These are phyloP conservation scores for Trichogramma dendrolimi DNA, from an alignment of 2,888 invertebrate genomes.

Conservation along the genomic window DNA sequence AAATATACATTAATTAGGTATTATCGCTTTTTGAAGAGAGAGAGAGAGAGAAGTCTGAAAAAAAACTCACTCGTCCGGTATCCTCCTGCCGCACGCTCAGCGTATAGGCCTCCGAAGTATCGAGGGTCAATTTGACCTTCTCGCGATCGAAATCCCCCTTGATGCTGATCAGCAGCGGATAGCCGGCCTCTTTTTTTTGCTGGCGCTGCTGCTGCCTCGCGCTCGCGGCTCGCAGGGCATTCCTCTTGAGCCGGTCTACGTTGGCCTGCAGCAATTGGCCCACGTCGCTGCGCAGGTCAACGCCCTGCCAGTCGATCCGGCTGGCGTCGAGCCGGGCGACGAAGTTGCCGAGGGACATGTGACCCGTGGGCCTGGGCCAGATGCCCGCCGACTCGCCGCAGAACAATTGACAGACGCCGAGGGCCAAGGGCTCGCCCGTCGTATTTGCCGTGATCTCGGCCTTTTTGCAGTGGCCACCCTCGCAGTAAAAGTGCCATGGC, in stretches of 20 bases:
- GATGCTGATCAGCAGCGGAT: conserved; percentile 35
- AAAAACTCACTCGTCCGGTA: conserved; percentile 28
- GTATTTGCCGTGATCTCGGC: conserved; percentile 35
- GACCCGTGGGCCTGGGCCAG: conserved; percentile 66
- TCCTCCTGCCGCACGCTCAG: conserved; percentile 33
- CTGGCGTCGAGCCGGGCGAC: conserved; percentile 55
- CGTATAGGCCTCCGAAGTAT: conserved; percentile 44
- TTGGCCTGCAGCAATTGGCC: conserved; percentile 37
- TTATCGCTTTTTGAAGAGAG: not conserved
- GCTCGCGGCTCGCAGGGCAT: conserved; percentile 17
- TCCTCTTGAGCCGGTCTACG: conserved; percentile 33
- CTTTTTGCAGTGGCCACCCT: conserved; percentile 44
- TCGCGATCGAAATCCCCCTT: conserved; percentile 23
- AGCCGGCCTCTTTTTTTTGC: conserved; percentile 26
- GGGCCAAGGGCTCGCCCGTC: conserved; percentile 35
- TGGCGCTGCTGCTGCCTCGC: not conserved
- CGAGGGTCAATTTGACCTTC: conserved; percentile 52
- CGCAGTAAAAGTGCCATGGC: conserved; percentile 47
- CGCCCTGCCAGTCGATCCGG: conserved; percentile 54
- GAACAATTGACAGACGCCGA: conserved; percentile 64
- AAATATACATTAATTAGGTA: not conserved
- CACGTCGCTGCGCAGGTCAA: conserved; percentile 43
- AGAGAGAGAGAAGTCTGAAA: too few species aligned
- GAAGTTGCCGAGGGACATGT: conserved; percentile 56
- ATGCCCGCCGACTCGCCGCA: conserved; percentile 60